These are phyloP conservation scores for Bubo blakistoni DNA, from an alignment of 2,113 vertebrate species.

Conservation along the genomic window DNA sequence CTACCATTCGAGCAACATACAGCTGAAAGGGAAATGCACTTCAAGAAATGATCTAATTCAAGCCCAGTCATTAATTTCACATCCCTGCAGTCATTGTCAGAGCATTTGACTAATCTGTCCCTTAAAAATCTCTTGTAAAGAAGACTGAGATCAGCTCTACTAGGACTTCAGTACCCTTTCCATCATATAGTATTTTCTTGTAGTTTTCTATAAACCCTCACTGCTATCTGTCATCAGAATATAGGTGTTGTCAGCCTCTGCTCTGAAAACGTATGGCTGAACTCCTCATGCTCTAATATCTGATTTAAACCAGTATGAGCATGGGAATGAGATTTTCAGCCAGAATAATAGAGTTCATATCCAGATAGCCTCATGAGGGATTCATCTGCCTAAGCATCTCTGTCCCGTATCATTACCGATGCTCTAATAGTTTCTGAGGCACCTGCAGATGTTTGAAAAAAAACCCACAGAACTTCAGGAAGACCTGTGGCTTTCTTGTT, in stretches of 20 bases:
- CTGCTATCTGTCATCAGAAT: background rate
- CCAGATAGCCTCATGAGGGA: background rate
- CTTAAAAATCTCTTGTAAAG: background rate
- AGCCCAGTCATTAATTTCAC: background rate
- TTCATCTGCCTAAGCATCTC: background rate
- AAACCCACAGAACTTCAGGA: background rate
- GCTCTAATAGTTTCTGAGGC: background rate
- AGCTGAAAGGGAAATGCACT: background rate
- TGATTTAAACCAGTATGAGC: background rate
- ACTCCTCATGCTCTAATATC: background rate
- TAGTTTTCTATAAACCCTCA: background rate
- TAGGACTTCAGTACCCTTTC: background rate
- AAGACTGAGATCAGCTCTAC: background rate
- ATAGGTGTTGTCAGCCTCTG: background rate
- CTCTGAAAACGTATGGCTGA: background rate
- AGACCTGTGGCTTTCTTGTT: background rate
- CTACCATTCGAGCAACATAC: background rate
- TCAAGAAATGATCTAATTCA: background rate
- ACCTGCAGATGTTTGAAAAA: background rate
- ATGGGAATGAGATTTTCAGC: slow-evolving; percentile 1
- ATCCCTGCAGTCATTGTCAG: background rate
- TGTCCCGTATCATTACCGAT: background rate
- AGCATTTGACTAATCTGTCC: background rate
- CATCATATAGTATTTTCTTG: background rate
- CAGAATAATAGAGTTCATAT: background rate